Conservation (phyloP, 2,888 invertebrate species). For the Meta bourneti region DNA sequence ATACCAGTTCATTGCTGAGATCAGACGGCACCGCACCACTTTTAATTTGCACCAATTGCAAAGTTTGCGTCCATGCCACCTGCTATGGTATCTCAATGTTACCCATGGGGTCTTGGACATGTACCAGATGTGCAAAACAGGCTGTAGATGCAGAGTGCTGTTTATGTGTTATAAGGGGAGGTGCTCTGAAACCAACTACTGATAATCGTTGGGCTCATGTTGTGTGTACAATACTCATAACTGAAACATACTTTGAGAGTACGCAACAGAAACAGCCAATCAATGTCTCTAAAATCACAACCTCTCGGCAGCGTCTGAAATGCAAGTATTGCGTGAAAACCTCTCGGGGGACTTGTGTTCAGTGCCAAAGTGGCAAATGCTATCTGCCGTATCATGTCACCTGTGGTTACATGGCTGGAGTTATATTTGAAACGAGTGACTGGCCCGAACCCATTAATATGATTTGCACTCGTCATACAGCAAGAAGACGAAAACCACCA, state of each 20-base stretch:
- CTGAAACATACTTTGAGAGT: slow-evolving; percentile 81
- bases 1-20: slow-evolving; percentile 55
- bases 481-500: slow-evolving; percentile 39
- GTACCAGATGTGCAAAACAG: slow-evolving; percentile 75
- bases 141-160: slow-evolving; percentile 81
- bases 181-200: slow-evolving; percentile 81
- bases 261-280: slow-evolving; percentile 80
- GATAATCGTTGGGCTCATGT: slow-evolving; percentile 81
- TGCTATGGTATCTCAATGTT: slow-evolving; percentile 77
- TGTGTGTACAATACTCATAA: slow-evolving; percentile 81
- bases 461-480: slow-evolving; percentile 80
- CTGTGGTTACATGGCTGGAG: slow-evolving; percentile 84
- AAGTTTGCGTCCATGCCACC: slow-evolving; percentile 84
- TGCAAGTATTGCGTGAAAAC: slow-evolving; percentile 66
- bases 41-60: slow-evolving; percentile 83
- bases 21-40: slow-evolving; percentile 80
- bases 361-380: slow-evolving; percentile 82
- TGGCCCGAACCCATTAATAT: slow-evolving; percentile 81
- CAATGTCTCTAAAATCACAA: slow-evolving; percentile 65
- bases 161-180: slow-evolving; percentile 83
- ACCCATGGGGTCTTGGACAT: slow-evolving; percentile 75
- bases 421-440: slow-evolving; percentile 81
- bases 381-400: slow-evolving; percentile 84
- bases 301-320: slow-evolving; percentile 53
- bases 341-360: slow-evolving; percentile 81